Percentiles rank a stretch among this genome's conserved stretches.
phyloP scores from a whole-genome alignment of 2,888 invertebrate species.

The Ctena decussata region DNA sequence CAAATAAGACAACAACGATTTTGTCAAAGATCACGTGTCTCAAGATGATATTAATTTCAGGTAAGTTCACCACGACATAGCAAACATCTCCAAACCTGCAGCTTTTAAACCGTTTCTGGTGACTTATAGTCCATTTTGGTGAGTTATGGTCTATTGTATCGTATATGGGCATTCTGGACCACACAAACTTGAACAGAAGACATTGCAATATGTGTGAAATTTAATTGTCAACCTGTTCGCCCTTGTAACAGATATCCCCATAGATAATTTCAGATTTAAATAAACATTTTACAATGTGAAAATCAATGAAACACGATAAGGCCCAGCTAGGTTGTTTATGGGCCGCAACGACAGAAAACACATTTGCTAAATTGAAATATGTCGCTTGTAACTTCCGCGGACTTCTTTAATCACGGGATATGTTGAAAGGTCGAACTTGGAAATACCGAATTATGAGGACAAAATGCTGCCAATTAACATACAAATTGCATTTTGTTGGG shows the following conservation, averaged over 20 bases:
- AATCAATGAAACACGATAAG: constrained; percentile 40
- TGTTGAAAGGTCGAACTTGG: background rate
- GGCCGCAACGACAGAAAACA: constrained; percentile 9
- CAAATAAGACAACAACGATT: too few relatives aligned
- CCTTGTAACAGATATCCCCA: constrained; percentile 40
- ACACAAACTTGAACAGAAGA: background rate
- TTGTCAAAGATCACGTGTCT: too few relatives aligned
- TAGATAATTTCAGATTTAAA: constrained; percentile 41
- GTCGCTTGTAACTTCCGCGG: background rate
- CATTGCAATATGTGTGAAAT: background rate
- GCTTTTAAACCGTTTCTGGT: background rate
- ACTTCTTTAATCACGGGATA: background rate
- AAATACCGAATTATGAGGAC: background rate
- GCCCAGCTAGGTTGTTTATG: background rate
- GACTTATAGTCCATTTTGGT: background rate
- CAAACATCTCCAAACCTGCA: background rate
- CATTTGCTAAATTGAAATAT: constrained; percentile 12
- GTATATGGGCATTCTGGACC: background rate
- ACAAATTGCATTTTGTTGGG: constrained; percentile 48
- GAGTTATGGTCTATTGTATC: constrained; percentile 7
- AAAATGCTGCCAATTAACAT: constrained; percentile 44
- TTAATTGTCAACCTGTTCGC: background rate
- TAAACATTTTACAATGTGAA: constrained; percentile 36
- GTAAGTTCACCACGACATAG: background rate
- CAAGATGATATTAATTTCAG: background rate